Base-by-base conservation (phyloP, 2,113 vertebrate genomes). In the Notothenia coriiceps region DNA sequence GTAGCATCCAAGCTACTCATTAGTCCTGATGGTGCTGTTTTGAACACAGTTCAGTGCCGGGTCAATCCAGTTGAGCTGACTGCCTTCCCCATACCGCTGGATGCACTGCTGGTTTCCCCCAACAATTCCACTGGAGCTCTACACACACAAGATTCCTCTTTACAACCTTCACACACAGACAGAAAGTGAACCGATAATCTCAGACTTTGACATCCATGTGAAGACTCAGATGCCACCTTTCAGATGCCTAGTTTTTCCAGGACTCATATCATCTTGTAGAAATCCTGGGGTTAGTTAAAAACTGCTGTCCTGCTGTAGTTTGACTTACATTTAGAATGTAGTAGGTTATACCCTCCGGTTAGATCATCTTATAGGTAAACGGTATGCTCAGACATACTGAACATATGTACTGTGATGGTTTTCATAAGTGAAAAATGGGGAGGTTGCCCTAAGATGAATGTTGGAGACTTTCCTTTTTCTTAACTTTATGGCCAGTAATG, bases 11-110 rank as follows among this genome's bases (percentile, higher is more conserved):
- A 97, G 89, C 92, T 98, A 49, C 92, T 98, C 80, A 94, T 97
- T 84, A 97, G 97, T 92, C 96, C 97, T 64, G 97, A 98, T 79
- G 96, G 96, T 74, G 96, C 96, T 11, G 92, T 98, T 95, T 86
- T 98, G 89, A 98, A 96, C 92, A 92, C 96, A 88, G 91, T 96
- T 92, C 95, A 93, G 93, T 90, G 92, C 77, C 93, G 88, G 40
- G 69, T 78, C 40, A 77, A 64, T 55, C 51, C 83, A 64, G 89
- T 91, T 69, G 91, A 93, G 87, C 75, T 94, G 86, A 91, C 94
- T 73, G 87, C 91, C 9, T 86, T 92, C 77, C 73, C 86, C 46
- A 93, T 95, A 72, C 90, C 94, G 57, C 81, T 93, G 40, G 92
- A 95, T 85, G 82, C 94, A 70, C 91, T 94, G 87, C 74, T 89